Evolutionary conservation across 2,797 vertebrate genomes (phyloP).

Genomic region (Manis javanica): DNA sequence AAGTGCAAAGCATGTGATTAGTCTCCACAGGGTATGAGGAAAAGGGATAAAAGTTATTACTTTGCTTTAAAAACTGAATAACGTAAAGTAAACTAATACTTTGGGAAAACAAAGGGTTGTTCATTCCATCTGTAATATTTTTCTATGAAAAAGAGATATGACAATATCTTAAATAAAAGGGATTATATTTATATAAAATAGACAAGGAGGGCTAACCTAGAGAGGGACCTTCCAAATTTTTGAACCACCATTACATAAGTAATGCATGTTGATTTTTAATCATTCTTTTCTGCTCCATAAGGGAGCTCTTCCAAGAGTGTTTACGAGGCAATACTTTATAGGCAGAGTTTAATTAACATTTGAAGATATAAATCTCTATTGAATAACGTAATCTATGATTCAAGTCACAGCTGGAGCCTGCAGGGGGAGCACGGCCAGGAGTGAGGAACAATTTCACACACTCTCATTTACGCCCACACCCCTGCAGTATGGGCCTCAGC

Average conservation of each 20-base stretch:
- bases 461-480: not conserved
- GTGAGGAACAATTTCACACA: accelerated
- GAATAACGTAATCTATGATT: constrained; percentile 25
- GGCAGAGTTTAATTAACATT: constrained; percentile 58
- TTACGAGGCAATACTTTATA: constrained; percentile 28
- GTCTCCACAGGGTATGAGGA: not conserved
- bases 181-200: constrained; percentile 9
- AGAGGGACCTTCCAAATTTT: not conserved
- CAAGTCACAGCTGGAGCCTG: not conserved
- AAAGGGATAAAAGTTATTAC: not conserved
- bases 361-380: constrained; percentile 52
- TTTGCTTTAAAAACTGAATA: constrained; percentile 22
- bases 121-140: not conserved
- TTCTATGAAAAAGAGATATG: not conserved
- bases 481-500: accelerated
- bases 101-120: not conserved
- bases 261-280: constrained; percentile 43
- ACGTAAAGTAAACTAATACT: not conserved
- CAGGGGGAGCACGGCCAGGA: not conserved
- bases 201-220: not conserved
- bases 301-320: constrained; percentile 1
- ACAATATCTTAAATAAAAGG: no score
- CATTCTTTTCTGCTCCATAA: constrained; percentile 43
- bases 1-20: not conserved
- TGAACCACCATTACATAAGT: constrained; percentile 27